Base-by-base conservation (phyloP, 2,113 vertebrate genomes). In the Circaetus gallicus region DNA sequence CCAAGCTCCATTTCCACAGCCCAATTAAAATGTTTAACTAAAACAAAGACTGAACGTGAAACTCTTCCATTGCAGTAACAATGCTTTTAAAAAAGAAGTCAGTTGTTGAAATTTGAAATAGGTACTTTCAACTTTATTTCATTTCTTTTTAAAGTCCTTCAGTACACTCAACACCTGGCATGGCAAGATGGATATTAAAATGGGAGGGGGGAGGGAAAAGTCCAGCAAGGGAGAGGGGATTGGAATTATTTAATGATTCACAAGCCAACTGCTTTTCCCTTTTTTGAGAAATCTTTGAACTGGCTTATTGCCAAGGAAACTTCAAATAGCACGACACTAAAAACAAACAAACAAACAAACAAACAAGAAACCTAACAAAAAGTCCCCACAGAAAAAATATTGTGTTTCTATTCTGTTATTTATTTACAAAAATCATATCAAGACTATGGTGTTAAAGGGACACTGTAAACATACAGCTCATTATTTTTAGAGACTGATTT, bases 381-480 rank as follows among this genome's bases (percentile, higher is more conserved):
- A 74, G 78, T 88, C 82, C 90, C 92, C 70, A 28, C 70, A 67
- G 76, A 95, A 80, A 77, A 94, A 70, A 61, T 29, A 32, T 36
- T 80, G 65, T 88, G 69, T 94, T 96, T 96, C 92, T 97, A 80
- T 93, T 96, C 67, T 95, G 76, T 89, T 97, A 88, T 95, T 95
- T 95, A 94, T 97, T 96, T 97, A 73, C 92, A 93, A 93, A 81
- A 95, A 49, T 95, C 92, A 45, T 97, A 95, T 89, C 77, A 92
- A 95, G 96, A 97, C 97, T 96, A 95, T 95, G 80, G 96, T 97
- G 96, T 96, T 97, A 97, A 96, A 95, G 86, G 86, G 82, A 95
- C 94, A 95, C 95, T 97, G 96, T 97, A 97, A 97, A 95, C 90
- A 89, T 95, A 84, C 83, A 97, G 69, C 91, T 96, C 73, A 82